These are phyloP conservation scores for Troides helena DNA, from an alignment of 2,888 invertebrate genomes.

Conservation along the genomic window DNA sequence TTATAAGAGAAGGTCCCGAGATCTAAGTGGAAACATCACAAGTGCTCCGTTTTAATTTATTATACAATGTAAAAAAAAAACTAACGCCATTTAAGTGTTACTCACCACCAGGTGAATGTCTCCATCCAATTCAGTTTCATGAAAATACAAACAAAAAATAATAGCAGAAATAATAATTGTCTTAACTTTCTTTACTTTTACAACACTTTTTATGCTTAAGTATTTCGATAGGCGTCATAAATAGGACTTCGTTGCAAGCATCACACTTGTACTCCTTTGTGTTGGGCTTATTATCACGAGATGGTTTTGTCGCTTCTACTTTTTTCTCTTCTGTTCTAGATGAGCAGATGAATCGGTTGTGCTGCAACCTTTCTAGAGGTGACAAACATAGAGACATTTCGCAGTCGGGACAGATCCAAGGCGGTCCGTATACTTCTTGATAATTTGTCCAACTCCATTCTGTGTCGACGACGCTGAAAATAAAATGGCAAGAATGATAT, in stretches of 20 bases:
- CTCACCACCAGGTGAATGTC: too few species aligned
- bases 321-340: slow-evolving; percentile 51
- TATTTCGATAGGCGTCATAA: slow-evolving; percentile 90
- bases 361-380: slow-evolving; percentile 87
- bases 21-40: too few species aligned
- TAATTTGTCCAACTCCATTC: slow-evolving; percentile 84
- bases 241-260: slow-evolving; percentile 83
- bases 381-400: slow-evolving; percentile 80
- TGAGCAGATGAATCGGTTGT: slow-evolving; percentile 79
- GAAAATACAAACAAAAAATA: neutral
- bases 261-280: slow-evolving; percentile 85
- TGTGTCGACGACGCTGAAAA: slow-evolving; percentile 82
- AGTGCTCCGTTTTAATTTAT: too few species aligned
- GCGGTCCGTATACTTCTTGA: slow-evolving; percentile 79
- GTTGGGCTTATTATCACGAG: slow-evolving; percentile 73
- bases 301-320: slow-evolving; percentile 47
- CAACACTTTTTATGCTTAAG: slow-evolving; percentile 89
- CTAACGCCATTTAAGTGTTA: too few species aligned
- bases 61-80: too few species aligned
- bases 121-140: too few species aligned
- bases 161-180: neutral
- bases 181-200: slow-evolving; percentile 53
- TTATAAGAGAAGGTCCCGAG: too few species aligned
- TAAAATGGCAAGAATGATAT: neutral
- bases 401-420: slow-evolving; percentile 89